phyloP scores from a whole-genome alignment of 2,113 vertebrate genomes.

The Callocephalon fimbriatum region DNA sequence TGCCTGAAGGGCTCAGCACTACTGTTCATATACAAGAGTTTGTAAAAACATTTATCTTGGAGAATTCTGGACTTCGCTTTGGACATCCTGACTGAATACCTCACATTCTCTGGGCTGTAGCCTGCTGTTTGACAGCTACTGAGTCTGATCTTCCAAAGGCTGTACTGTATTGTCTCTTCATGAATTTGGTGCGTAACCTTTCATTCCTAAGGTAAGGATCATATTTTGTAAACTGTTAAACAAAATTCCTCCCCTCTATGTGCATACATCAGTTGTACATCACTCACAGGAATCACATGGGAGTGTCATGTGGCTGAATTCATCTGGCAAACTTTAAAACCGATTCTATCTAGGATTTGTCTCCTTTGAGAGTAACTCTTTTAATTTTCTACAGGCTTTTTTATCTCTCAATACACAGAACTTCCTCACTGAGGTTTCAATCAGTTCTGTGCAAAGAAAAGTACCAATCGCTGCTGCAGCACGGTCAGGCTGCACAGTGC shows the following conservation, averaged over 20 bases:
- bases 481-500: not conserved
- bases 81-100: not conserved
- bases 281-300: not conserved
- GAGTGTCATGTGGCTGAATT: not conserved
- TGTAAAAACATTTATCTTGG: not conserved
- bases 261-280: not conserved
- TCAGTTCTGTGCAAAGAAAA: not conserved
- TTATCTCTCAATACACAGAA: not conserved
- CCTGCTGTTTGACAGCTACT: not conserved
- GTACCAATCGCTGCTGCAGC: not conserved
- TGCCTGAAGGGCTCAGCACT: not conserved
- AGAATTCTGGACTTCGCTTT: not conserved
- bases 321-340: not conserved
- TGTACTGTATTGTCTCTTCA: not conserved
- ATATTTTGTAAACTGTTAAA: not conserved
- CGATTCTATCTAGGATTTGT: not conserved
- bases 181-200: not conserved
- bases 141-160: not conserved
- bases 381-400: constrained; percentile 20
- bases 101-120: not conserved
- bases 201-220: not conserved
- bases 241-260: not conserved
- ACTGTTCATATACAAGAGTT: not conserved
- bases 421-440: not conserved
- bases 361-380: not conserved